Evolutionary conservation across 2,797 vertebrate genomes (phyloP), one percentile per base, ranked within the genome.

Genomic region (Tympanoctomys barrerae): DNA sequence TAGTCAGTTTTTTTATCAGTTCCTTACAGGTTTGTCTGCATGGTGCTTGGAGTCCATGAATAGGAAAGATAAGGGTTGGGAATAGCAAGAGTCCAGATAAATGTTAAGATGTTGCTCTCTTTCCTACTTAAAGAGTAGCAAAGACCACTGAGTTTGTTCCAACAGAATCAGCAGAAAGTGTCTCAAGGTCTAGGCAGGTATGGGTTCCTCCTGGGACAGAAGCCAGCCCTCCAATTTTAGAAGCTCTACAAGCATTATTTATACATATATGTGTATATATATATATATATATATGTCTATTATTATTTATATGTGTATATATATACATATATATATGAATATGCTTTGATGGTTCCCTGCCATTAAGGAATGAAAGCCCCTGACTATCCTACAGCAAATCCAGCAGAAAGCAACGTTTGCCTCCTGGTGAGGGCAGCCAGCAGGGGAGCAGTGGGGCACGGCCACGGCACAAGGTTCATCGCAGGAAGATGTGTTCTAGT

Each of bases 381-480:
- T 4, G 22, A 11, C 21, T 31, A 11, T 21, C 42, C 64, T 28
- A 1, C 0, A 36, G 54, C 62, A 79, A 21, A 5, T 31, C 31
- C 24, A 54, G 68, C 21, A 62, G 33, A 26, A 87, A 49, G 31
- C 59, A 24, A 2, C 66, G n/a, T 62, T 28, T 42, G n/a, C n/a
- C 59, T 33, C 7, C 5, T 24, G 42, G 10, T 26, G 21, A 80
- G 26, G 0, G 13, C 31, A 36, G 57, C 18, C 16, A 18, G 0
- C 2, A 28, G 46, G 14, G 22, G 13, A 39, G 46, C 21, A 42
- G 7, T 10, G 57, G n/a, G 33, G 13, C 13, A 22, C 33, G 7
- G 26, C 7, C 49, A 19, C 26, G 7, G 2, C 2, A 31, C 26
- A 39, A 18, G 5, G 12, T 1, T 49, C 36, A 0, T 8, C 10